These are phyloP conservation scores for Valencia hispanica DNA, from an alignment of 2,797 vertebrate genomes.

Conservation along the genomic window DNA sequence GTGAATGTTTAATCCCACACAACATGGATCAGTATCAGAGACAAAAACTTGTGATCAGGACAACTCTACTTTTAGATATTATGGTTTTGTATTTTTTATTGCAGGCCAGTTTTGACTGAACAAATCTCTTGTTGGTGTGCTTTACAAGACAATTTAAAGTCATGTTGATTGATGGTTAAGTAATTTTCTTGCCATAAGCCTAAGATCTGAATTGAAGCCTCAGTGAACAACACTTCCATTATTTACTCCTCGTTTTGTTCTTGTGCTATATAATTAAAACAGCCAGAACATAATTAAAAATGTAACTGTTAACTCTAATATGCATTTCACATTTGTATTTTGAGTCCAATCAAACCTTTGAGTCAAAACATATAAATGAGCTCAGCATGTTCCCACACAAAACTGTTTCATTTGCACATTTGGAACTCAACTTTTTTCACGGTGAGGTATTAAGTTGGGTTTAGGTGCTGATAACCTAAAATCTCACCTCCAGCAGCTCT, in stretches of 20 bases:
- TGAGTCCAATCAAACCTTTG: background rate
- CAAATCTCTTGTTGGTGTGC: background rate
- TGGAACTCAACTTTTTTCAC: slow-evolving; percentile 8
- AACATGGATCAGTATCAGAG: background rate
- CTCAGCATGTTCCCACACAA: slow-evolving; percentile 28
- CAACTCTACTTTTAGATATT: background rate
- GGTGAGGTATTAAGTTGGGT: slow-evolving; percentile 14
- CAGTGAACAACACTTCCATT: background rate
- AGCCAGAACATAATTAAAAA: background rate
- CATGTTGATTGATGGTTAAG: background rate
- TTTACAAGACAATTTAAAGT: background rate
- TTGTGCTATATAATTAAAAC: background rate
- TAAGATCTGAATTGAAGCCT: background rate
- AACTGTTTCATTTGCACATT: slow-evolving; percentile 19
- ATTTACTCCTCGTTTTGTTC: background rate
- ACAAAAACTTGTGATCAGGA: background rate
- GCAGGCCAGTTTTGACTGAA: background rate
- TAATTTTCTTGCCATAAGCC: background rate
- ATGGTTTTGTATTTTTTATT: background rate
- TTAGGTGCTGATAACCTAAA: slow-evolving; percentile 18
- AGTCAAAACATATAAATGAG: background rate
- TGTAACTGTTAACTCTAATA: background rate
- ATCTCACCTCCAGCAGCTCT: slow-evolving; percentile 2
- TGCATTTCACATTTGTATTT: background rate
- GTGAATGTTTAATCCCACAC: background rate